Evolutionary conservation across 2,113 vertebrate genomes (phyloP).

Genomic region (Bettongia penicillata): DNA sequence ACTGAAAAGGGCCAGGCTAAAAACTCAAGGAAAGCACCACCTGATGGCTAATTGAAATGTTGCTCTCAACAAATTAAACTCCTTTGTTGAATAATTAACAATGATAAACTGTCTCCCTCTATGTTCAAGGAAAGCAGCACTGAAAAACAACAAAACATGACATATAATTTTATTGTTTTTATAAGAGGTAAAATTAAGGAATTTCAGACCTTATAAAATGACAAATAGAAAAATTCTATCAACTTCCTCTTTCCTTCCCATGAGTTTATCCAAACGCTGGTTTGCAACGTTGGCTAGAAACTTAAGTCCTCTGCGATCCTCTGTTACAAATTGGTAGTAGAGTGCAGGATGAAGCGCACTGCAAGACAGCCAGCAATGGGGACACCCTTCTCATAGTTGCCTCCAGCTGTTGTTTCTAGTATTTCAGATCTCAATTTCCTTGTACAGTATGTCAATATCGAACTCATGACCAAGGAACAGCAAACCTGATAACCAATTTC

Average conservation of each 20-base stretch:
- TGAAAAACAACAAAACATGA: not conserved
- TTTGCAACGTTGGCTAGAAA: not conserved
- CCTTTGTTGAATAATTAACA: not conserved
- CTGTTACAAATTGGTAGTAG: constrained; percentile 41
- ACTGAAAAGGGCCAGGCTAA: not conserved
- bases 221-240: not conserved
- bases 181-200: not conserved
- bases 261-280: not conserved
- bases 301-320: not conserved
- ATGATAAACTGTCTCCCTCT: not conserved
- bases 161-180: not conserved
- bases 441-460: constrained; percentile 70
- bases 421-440: constrained; percentile 77
- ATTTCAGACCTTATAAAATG: not conserved
- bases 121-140: not conserved
- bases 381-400: constrained; percentile 68
- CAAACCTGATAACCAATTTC: constrained; percentile 77
- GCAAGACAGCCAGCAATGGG: constrained; percentile 66
- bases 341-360: constrained; percentile 63
- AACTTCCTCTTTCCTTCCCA: not conserved
- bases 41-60: not conserved
- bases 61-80: not conserved
- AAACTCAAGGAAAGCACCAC: not conserved
- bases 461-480: constrained; percentile 69
- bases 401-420: constrained; percentile 80